phyloP scores from a whole-genome alignment of 2,797 vertebrate genomes.

The Sebastolobus altivelis region DNA sequence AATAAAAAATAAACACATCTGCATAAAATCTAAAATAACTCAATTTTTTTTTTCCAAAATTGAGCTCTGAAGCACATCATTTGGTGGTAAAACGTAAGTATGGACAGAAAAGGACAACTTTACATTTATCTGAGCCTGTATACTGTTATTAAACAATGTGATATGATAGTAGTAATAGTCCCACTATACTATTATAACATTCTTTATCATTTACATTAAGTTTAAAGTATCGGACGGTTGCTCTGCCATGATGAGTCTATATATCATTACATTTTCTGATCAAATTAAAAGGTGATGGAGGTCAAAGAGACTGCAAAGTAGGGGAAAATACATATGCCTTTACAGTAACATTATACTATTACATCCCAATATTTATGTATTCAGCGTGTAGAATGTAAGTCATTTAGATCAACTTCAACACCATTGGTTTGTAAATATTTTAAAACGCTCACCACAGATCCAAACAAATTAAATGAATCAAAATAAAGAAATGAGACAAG shows the following conservation, averaged over 20 bases:
- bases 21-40: conserved; percentile 37
- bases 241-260: conserved; percentile 23
- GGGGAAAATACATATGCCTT: conserved; percentile 47
- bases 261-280: conserved; percentile 36
- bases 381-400: conserved; percentile 51
- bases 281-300: conserved; percentile 35
- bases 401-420: conserved; percentile 53
- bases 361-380: conserved; percentile 60
- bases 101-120: conserved; percentile 37
- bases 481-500: conserved; percentile 60
- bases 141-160: conserved; percentile 48
- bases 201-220: conserved; percentile 68
- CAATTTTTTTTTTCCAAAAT: not conserved
- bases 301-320: conserved; percentile 48
- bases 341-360: conserved; percentile 50
- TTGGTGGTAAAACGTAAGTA: conserved; percentile 39
- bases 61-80: conserved; percentile 25
- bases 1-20: conserved; percentile 8
- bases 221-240: conserved; percentile 41
- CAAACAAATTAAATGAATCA: conserved; percentile 60
- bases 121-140: conserved; percentile 52
- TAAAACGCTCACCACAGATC: conserved; percentile 66
- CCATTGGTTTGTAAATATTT: conserved; percentile 58
- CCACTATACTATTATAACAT: conserved; percentile 59
- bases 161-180: conserved; percentile 43